These are phyloP conservation scores for Drosophila maculinotata DNA, from an alignment of 2,888 invertebrate species.

Conservation along the genomic window DNA sequence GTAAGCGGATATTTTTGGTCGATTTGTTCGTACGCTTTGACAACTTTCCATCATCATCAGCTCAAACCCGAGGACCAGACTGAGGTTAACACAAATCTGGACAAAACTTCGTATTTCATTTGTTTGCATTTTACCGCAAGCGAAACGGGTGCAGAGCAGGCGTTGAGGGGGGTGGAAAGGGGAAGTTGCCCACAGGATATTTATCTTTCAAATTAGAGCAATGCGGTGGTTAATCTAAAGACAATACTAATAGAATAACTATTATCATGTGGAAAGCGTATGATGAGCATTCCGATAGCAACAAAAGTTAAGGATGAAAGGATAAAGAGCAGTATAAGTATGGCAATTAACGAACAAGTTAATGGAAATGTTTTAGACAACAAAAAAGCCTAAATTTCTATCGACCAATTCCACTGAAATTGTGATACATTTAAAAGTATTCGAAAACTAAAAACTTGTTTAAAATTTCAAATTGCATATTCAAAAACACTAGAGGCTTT, in stretches of 20 bases:
- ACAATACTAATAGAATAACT: slow-evolving; percentile 52
- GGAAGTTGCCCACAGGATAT: slow-evolving; percentile 42
- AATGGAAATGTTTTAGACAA: neutral
- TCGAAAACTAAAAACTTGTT: too few species aligned
- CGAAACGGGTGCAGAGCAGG: neutral
- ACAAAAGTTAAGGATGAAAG: neutral
- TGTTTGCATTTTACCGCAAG: slow-evolving; percentile 52
- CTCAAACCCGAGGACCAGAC: slow-evolving; percentile 29
- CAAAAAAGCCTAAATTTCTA: too few species aligned
- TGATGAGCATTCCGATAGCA: neutral
- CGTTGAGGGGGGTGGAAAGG: neutral
- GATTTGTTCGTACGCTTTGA: slow-evolving; percentile 75
- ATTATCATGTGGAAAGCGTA: neutral
- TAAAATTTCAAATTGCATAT: too few species aligned
- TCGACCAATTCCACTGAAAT: too few species aligned
- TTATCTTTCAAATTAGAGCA: slow-evolving; percentile 67
- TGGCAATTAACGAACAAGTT: neutral
- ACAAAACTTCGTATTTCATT: slow-evolving; percentile 60
- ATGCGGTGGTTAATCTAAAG: slow-evolving; percentile 48
- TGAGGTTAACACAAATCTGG: slow-evolving; percentile 38
- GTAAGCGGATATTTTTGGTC: slow-evolving; percentile 80
- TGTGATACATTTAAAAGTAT: too few species aligned
- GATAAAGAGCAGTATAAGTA: neutral
- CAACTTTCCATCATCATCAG: slow-evolving; percentile 76
- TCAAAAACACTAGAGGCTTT: too few species aligned